A percentile compares a stretch with the other conserved stretches of the same genome.
These are phyloP conservation scores for Actias luna DNA, from an alignment of 2,888 invertebrate genomes.

Conservation along the genomic window DNA sequence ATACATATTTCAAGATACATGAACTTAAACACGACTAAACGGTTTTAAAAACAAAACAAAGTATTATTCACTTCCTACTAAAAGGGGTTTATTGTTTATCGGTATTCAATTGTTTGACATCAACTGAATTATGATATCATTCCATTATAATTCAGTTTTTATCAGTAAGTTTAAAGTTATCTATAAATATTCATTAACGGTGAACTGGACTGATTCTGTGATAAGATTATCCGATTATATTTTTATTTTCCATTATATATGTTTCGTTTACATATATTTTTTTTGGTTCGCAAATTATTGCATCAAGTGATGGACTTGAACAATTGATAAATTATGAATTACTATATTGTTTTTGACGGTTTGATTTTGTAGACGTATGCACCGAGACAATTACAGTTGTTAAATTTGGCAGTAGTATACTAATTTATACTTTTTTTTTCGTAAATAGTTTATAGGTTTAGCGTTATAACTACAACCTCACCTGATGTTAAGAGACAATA, in stretches of 20 bases:
- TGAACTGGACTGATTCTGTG: slow-evolving; percentile 45
- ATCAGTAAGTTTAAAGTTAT: slow-evolving; percentile 25
- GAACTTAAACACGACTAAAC: not conserved
- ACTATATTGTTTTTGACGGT: too few species aligned
- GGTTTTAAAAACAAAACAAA: slow-evolving; percentile 9
- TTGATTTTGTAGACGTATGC: too few species aligned
- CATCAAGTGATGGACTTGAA: slow-evolving; percentile 14
- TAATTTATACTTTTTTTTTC: too few species aligned
- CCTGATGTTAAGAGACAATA: too few species aligned
- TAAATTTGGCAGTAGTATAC: too few species aligned
- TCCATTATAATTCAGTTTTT: slow-evolving; percentile 34
- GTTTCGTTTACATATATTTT: not conserved
- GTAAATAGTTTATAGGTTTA: too few species aligned
- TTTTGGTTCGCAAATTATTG: slow-evolving; percentile 2
- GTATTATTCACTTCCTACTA: not conserved
- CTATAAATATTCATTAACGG: slow-evolving; percentile 40
- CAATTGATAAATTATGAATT: too few species aligned
- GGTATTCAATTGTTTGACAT: slow-evolving; percentile 30
- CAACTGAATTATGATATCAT: slow-evolving; percentile 33
- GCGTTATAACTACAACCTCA: too few species aligned
- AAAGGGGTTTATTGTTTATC: slow-evolving; percentile 32
- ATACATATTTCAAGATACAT: slow-evolving; percentile 9
- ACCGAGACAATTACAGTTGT: too few species aligned
- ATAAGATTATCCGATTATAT: slow-evolving; percentile 33
- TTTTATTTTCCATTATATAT: slow-evolving; percentile 8